Base-by-base conservation (phyloP, 2,888 invertebrate species). In the Coecobrya sp. region DNA sequence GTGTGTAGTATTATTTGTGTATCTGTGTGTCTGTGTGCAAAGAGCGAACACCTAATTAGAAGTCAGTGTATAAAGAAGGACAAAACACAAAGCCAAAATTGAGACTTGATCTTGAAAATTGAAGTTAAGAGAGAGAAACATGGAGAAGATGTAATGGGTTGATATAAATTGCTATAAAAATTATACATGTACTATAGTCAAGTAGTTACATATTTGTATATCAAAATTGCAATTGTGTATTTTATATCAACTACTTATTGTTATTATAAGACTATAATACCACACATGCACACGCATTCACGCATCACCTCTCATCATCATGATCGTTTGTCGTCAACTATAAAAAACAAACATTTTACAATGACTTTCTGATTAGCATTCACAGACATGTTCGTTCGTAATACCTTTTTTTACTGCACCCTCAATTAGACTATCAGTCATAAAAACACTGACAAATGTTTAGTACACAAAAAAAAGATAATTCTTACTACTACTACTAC, bases 21-120 rank as follows among this genome's bases (percentile, higher is more conserved):
- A 25, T 86, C 65, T 55, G 19, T 86, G 65, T 79, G 85, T 45
- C 49, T 79, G 86, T 59, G 30, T 22, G 65, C n/a, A 30, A 10
- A 62, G 2, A 22, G 1, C 62, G n/a, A 36, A 42, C 65, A 13
- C 22, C 25, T 65, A 70, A 52, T 49, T 73, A 52, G n/a, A 42
- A 42, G 22, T 25, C 42, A 62, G 22, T 62, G 62, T 7, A 55
- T 27, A n/a, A 89, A 30, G 73, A 91, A 86, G 79, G 82, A 55
- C 62, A 82, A n/a, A 42, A 52, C 68, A 86, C 30, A 65, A 70
- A 89, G 89, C 89, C 89, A 89, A 89, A 89, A 82, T 62, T 55
- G 89, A 89, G 82, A 89, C 82, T 89, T 89, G 89, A 89, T 82
- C 82, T 68, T 68, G 68, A 86, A n/a, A 86, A 65, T 62, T 65